phyloP scores from a whole-genome alignment of 2,113 vertebrate genomes.

The Python bivittatus region DNA sequence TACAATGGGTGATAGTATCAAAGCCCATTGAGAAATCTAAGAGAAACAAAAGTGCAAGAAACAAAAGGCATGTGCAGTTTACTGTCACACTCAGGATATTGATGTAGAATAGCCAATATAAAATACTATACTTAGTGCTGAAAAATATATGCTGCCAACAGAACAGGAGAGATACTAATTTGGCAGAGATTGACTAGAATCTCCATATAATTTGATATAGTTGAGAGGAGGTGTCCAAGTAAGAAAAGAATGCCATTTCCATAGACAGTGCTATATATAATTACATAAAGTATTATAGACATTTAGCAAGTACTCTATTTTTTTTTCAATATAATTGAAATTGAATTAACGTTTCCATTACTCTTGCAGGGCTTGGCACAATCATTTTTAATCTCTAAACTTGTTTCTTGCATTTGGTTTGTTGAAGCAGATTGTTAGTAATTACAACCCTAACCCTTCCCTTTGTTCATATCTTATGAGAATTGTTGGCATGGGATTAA shows the following conservation, averaged over 20 bases:
- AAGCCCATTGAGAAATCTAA: neutral
- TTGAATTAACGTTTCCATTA: neutral
- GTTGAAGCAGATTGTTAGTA: neutral
- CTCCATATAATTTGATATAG: neutral
- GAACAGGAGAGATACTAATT: neutral
- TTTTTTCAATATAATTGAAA: too few relatives aligned
- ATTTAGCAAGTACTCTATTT: neutral
- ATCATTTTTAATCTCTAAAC: neutral
- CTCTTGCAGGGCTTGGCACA: constrained; percentile 2
- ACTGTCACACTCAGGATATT: neutral
- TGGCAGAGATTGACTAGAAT: neutral
- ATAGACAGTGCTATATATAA: neutral
- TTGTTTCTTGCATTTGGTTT: neutral
- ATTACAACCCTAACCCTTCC: neutral
- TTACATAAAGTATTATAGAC: neutral
- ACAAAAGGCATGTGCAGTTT: neutral
- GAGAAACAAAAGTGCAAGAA: neutral
- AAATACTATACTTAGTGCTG: neutral
- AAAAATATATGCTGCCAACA: too few relatives aligned
- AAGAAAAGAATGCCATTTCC: neutral
- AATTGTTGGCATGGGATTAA: constrained; percentile 39
- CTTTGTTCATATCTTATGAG: constrained; percentile 2
- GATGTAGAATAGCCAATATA: neutral
- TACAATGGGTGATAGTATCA: neutral
- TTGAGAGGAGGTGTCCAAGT: too few relatives aligned